Evolutionary conservation across 2,797 vertebrate species (phyloP), one percentile per base, ranked within the genome.

Genomic region (Limosa lapponica): DNA sequence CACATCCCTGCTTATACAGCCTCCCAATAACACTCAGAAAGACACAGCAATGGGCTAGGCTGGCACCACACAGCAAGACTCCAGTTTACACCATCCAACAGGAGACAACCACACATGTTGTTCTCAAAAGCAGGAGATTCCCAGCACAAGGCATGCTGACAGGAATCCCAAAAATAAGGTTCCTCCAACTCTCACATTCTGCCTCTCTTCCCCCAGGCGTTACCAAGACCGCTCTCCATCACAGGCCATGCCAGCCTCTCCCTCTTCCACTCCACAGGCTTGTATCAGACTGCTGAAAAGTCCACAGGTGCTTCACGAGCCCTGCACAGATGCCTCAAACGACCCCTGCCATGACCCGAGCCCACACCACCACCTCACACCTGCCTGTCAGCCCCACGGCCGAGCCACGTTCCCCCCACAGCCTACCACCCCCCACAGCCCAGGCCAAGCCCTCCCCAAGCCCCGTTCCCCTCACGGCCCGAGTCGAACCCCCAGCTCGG

Each of bases 21-120:
- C 52, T 36, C 48, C 15, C 14, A 25, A 23, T 3, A 41, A 75
- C 22, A 10, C 37, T 17, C 16, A 0, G 2, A n/a, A 13, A 54
- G 30, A 49, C 34, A 49, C 23, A 23, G 22, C 0, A 1, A 19
- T 0, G 0, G 41, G 23, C 34, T 10, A 4, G 16, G n/a, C 46
- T 75, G 12, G 39, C 67, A 39, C 3, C 15, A 52, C 13, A 24
- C 25, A 23, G 16, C 15, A 13, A 51, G 6, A 23, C n/a, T 18
- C 13, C 61, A 20, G 13, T n/a, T 39, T 11, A 36, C 62, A 6
- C 32, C 16, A 41, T 13, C 27, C n/a, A 37, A 44, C 0, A 28
- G 13, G 8, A 11, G 8, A 3, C 8, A 87, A 8, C 15, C 25
- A 17, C 54, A 41, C 8, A 4, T 0, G 3, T 23, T 28, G 14